Conservation (phyloP, 2,113 vertebrate genomes). For the Vulpes lagopus region DNA sequence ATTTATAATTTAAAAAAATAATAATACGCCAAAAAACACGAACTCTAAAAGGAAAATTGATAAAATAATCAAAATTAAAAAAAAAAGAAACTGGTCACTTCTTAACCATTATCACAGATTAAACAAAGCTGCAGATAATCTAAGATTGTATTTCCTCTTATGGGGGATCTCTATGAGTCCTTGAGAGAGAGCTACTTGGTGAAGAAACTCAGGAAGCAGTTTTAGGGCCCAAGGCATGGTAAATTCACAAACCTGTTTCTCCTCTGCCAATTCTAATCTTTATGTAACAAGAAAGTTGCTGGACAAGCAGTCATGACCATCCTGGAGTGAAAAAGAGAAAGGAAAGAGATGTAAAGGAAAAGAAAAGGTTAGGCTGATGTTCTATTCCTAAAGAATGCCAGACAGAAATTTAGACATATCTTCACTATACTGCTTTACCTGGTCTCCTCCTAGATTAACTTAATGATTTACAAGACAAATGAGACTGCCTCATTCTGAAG, state of each 20-base stretch:
- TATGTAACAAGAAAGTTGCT: constrained; percentile 46
- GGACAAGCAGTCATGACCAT: background rate
- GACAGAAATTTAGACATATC: constrained; percentile 41
- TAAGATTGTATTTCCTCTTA: background rate
- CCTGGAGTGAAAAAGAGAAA: background rate
- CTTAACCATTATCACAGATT: constrained; percentile 10
- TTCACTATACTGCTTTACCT: background rate
- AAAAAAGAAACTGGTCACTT: background rate
- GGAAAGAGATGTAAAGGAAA: background rate
- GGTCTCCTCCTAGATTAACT: background rate
- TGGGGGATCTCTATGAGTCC: background rate
- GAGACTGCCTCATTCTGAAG: constrained; percentile 4
- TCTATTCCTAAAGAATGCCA: constrained; percentile 21
- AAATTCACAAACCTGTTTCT: constrained; percentile 33
- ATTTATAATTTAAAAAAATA: too few relatives aligned
- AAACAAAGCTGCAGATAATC: background rate
- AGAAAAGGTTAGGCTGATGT: background rate
- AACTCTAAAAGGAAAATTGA: too few relatives aligned
- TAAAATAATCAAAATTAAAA: too few relatives aligned
- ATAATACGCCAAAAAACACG: too few relatives aligned
- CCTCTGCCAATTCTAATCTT: constrained; percentile 42
- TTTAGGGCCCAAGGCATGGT: background rate
- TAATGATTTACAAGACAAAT: background rate
- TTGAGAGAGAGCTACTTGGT: background rate
- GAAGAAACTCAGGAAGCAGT: background rate